Percentiles rank a stretch among this genome's conserved stretches.
These are phyloP conservation scores for Erebia aethiops DNA, from an alignment of 2,888 invertebrate species.

Conservation along the genomic window DNA sequence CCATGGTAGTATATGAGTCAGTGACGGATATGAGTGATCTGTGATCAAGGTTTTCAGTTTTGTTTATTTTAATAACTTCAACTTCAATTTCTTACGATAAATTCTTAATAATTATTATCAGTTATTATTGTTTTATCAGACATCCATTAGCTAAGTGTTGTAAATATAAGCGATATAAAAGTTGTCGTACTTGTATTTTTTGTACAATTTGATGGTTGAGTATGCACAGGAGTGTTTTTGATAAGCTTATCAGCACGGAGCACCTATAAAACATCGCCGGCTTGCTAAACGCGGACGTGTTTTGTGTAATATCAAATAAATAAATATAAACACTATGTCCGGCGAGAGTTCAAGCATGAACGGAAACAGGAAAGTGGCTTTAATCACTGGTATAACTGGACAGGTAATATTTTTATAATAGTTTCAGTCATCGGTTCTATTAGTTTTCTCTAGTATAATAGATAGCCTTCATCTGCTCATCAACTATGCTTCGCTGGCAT, in stretches of 20 bases:
- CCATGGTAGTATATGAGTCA: no score
- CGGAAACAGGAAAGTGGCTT: conserved; percentile 86
- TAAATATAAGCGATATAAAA: not conserved
- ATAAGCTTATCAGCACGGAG: conserved; percentile 41
- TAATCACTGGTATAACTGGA: conserved; percentile 98
- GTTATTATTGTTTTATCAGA: not conserved
- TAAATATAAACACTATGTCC: conserved; percentile 51
- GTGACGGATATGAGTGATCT: no score
- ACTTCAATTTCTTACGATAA: not conserved
- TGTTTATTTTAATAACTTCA: not conserved
- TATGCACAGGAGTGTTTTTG: conserved; percentile 37
- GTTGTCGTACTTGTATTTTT: not conserved
- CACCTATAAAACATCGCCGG: conserved; percentile 40
- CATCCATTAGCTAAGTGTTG: conserved; percentile 1
- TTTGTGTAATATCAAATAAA: conserved; percentile 27
- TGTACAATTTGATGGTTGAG: conserved; percentile 8
- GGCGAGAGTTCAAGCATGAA: conserved; percentile 58
- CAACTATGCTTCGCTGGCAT: not conserved
- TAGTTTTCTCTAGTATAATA: not conserved
- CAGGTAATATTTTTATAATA: conserved; percentile 85
- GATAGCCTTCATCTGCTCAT: not conserved
- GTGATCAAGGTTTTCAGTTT: no score
- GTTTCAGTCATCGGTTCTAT: not conserved
- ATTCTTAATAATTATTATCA: not conserved
- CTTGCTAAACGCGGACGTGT: conserved; percentile 46